Conservation (phyloP, 2,797 vertebrate genomes). For the Squalus acanthias region DNA sequence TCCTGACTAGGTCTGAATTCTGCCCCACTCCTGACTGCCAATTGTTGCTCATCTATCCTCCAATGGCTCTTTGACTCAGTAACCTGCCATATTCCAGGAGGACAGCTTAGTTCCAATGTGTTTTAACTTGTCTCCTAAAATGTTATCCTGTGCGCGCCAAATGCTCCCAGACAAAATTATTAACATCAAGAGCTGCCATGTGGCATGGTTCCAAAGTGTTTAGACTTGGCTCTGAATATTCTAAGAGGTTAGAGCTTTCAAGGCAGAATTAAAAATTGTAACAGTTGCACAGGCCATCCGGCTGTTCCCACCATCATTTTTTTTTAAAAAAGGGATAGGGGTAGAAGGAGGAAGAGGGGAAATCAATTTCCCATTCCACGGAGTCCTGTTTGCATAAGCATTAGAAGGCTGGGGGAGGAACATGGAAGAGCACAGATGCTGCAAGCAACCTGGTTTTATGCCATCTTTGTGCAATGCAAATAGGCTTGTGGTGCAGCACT, state of each 20-base stretch:
- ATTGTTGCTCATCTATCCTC: not conserved
- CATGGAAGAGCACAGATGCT: not conserved
- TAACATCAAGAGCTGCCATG: not conserved
- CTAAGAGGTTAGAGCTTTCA: not conserved
- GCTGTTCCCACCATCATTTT: not conserved
- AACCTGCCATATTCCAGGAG: not conserved
- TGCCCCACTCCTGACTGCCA: not conserved
- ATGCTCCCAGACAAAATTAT: conserved; percentile 35
- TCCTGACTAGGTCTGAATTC: not conserved
- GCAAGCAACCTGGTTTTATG: not conserved
- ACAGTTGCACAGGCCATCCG: not conserved
- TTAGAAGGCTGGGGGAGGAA: too few relatives aligned
- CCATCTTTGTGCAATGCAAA: not conserved
- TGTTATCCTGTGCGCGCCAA: not conserved
- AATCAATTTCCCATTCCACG: not conserved
- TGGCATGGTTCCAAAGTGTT: conserved; percentile 11
- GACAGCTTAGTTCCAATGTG: not conserved
- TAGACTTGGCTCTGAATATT: conserved; percentile 19
- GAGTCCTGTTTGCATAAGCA: too few relatives aligned
- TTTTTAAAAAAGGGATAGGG: too few relatives aligned
- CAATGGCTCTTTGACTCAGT: conserved; percentile 16
- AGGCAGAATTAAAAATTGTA: not conserved
- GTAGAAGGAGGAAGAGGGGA: not conserved
- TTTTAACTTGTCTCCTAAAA: conserved; percentile 10
- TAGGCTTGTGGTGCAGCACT: not conserved